phyloP scores from a whole-genome alignment of 2,888 invertebrate species.

The Pimpla rufipes region DNA sequence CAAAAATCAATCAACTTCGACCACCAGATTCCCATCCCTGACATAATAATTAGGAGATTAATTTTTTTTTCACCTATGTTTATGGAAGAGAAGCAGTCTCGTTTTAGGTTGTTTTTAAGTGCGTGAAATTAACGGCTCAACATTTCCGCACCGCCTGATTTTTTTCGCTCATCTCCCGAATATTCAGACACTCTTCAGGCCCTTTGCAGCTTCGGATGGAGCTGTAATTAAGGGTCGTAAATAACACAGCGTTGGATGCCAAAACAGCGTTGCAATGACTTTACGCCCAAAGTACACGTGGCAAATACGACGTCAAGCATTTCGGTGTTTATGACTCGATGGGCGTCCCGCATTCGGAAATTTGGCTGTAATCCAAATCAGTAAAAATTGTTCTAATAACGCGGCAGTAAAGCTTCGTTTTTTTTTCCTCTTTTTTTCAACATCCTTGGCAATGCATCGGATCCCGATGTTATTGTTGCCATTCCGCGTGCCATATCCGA shows the following conservation, averaged over 20 bases:
- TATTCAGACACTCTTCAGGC: too few species aligned
- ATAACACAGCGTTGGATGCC: neutral
- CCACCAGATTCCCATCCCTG: too few species aligned
- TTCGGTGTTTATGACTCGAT: neutral
- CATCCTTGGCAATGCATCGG: neutral
- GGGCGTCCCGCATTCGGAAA: neutral
- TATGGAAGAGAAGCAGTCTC: too few species aligned
- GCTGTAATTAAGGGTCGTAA: neutral
- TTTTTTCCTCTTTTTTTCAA: neutral
- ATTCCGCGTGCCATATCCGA: neutral
- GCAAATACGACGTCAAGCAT: neutral
- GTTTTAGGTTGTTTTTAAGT: too few species aligned
- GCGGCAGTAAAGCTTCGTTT: neutral
- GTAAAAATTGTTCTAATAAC: slow-evolving; percentile 6
- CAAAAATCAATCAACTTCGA: too few species aligned
- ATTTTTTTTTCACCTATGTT: too few species aligned
- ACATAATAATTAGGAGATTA: too few species aligned
- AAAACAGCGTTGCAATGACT: neutral
- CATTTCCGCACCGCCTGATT: too few species aligned
- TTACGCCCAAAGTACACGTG: neutral
- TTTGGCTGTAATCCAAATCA: slow-evolving; percentile 8
- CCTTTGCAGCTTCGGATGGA: too few species aligned
- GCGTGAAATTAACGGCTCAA: too few species aligned
- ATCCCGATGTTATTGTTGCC: neutral
- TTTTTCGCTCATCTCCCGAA: too few species aligned